Conservation (phyloP, 37 sponge, comb jelly and placozoan genomes). For the Chondrosia reniformis region DNA sequence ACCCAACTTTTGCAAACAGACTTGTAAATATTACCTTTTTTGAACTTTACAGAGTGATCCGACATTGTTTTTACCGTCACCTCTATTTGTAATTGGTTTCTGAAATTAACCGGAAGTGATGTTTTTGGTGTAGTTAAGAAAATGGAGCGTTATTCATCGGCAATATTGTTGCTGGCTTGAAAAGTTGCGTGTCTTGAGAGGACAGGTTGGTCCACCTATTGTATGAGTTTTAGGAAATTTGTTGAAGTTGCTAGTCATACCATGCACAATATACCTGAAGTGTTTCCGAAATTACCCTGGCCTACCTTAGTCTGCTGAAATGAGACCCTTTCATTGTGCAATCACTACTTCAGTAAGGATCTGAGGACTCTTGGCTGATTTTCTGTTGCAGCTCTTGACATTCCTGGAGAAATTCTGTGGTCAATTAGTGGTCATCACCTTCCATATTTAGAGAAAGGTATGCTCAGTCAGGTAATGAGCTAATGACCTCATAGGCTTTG, state of each 20-base stretch:
- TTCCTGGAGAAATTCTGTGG: too few species aligned
- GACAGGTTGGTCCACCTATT: constrained; percentile 14
- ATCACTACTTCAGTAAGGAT: too few species aligned
- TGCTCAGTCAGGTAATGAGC: too few species aligned
- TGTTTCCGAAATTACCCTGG: constrained; percentile 16
- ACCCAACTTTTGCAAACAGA: neutral
- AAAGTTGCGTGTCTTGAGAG: neutral
- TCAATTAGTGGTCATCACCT: too few species aligned
- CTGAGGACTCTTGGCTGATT: too few species aligned
- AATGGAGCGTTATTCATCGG: constrained; percentile 1
- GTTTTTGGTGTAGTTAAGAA: neutral
- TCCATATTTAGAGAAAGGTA: too few species aligned
- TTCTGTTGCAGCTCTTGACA: too few species aligned
- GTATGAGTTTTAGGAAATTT: neutral
- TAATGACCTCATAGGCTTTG: too few species aligned
- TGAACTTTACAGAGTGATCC: constrained; percentile 3
- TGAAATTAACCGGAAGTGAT: constrained; percentile 11
- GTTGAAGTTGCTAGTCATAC: neutral
- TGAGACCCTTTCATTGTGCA: too few species aligned
- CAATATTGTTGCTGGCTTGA: neutral
- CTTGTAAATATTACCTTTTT: too few species aligned
- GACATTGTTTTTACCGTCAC: neutral
- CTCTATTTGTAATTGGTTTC: constrained; percentile 2
- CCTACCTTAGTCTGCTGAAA: too few species aligned
- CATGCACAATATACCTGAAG: neutral